Conservation (phyloP, 2,797 vertebrate genomes). For the Odontamblyopus rebecca region DNA sequence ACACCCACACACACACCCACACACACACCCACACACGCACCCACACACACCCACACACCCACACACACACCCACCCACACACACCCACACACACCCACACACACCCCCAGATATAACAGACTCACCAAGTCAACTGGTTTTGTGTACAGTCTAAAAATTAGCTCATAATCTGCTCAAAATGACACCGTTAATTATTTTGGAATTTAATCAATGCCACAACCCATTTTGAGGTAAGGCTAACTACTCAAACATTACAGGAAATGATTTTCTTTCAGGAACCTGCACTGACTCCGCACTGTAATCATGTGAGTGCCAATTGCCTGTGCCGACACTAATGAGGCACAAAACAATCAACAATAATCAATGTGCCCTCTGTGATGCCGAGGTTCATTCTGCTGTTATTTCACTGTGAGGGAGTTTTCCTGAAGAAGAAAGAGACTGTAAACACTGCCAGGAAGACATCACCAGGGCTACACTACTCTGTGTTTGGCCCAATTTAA, state of each 20-base stretch:
- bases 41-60: too few relatives aligned
- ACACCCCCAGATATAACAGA: neutral
- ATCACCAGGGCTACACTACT: neutral
- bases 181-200: neutral
- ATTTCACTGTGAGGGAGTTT: conserved; percentile 23
- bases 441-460: neutral
- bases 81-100: too few relatives aligned
- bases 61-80: too few relatives aligned
- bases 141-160: neutral
- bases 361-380: conserved; percentile 22
- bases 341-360: conserved; percentile 50
- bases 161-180: neutral
- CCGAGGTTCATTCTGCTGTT: conserved; percentile 12
- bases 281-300: conserved; percentile 27
- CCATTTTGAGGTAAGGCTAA: neutral
- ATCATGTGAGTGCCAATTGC: conserved; percentile 31
- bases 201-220: neutral
- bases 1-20: too few relatives aligned
- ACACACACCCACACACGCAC: too few relatives aligned
- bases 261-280: conserved; percentile 19
- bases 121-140: neutral
- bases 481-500: neutral
- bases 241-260: neutral
- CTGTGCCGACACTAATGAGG: conserved; percentile 43
- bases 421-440: neutral